Percentiles rank a stretch among this genome's conserved stretches.
These are phyloP conservation scores for Ceyx cyanopectus DNA, from an alignment of 2,113 vertebrate genomes.

Conservation along the genomic window DNA sequence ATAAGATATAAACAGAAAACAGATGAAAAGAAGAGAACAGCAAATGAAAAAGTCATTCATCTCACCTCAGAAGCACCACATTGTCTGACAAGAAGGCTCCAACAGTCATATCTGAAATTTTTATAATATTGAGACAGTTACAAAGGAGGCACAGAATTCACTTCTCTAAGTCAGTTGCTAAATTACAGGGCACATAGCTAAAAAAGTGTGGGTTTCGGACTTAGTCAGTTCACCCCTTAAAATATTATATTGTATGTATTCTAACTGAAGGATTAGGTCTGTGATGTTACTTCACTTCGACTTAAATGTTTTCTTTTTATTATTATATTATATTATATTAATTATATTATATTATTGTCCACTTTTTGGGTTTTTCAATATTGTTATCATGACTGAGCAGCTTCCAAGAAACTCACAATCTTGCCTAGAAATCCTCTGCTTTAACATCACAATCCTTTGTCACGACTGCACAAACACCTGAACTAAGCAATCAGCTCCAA, in stretches of 20 bases:
- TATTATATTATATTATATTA: neutral
- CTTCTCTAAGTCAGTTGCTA: neutral
- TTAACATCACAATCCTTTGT: neutral
- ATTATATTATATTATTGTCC: neutral
- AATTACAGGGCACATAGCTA: neutral
- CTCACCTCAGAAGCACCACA: conserved; percentile 94
- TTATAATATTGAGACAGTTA: conserved; percentile 26
- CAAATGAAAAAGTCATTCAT: neutral
- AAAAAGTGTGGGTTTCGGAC: neutral
- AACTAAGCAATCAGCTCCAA: neutral
- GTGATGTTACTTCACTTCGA: neutral
- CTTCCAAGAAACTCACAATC: neutral
- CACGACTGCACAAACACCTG: neutral
- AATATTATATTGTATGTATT: neutral
- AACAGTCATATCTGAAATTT: conserved; percentile 90
- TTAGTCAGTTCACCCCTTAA: neutral
- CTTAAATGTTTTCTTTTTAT: neutral
- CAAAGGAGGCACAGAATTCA: neutral
- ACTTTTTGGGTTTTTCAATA: neutral
- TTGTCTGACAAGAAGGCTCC: conserved; percentile 95
- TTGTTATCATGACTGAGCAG: neutral
- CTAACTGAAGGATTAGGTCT: neutral
- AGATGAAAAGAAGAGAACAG: neutral
- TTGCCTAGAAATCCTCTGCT: neutral
- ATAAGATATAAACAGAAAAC: neutral